These are phyloP conservation scores for Sebastiscus albofasciatus DNA, from an alignment of 2,797 vertebrate genomes.

Conservation along the genomic window DNA sequence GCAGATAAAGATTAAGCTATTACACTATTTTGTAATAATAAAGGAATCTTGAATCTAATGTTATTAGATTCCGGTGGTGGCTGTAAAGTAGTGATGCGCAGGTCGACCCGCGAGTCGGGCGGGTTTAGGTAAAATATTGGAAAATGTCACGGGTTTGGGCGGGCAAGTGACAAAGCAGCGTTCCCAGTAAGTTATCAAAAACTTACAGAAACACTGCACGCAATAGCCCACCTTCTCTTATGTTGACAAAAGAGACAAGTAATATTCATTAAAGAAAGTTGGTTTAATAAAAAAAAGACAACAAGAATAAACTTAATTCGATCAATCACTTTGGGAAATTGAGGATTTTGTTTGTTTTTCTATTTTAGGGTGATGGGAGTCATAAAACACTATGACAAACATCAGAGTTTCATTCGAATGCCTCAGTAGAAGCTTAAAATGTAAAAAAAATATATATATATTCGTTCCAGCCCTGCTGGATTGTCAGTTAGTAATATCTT, in stretches of 20 bases:
- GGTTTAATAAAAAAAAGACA: neutral
- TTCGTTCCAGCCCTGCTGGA: neutral
- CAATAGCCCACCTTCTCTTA: too few species aligned
- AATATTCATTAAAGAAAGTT: neutral
- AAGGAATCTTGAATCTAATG: too few species aligned
- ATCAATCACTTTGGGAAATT: neutral
- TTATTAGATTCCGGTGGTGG: too few species aligned
- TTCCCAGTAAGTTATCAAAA: too few species aligned
- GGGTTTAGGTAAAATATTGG: too few species aligned
- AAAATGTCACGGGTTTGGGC: too few species aligned
- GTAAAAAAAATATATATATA: neutral
- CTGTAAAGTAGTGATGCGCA: too few species aligned
- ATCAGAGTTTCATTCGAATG: neutral
- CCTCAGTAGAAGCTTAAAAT: neutral
- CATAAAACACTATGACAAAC: neutral
- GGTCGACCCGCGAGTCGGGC: too few species aligned
- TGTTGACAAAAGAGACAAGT: neutral
- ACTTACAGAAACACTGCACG: too few species aligned
- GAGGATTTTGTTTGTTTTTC: neutral
- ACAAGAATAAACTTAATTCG: neutral
- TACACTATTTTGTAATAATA: too few species aligned
- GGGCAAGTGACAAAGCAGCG: too few species aligned
- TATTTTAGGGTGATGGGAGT: neutral
- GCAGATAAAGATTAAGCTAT: neutral
- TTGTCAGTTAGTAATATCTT: neutral